Base-by-base conservation (phyloP, 2,797 vertebrate genomes). In the Pelochelys cantorii region DNA sequence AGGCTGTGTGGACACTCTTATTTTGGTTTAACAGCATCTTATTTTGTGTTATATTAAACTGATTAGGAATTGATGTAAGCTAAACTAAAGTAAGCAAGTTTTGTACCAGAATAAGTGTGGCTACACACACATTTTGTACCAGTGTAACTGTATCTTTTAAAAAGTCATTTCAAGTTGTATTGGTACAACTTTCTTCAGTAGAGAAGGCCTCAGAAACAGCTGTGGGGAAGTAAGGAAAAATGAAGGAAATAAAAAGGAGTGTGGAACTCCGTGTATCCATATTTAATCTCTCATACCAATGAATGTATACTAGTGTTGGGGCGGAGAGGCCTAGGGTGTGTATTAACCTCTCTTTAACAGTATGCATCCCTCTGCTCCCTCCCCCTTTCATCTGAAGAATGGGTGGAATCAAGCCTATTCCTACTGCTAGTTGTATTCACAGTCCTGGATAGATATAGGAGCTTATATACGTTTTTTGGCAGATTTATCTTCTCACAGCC, bases 321-420 rank as follows among this genome's bases (percentile, higher is more conserved):
- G 11, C 9, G 31, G 31, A 5, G 7, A 7, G 15, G 29, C 22
- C 12, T 17, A n/a, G 29, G 31, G 1, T n/a, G 4, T 18, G 31
- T n/a, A 53, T 34, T 65, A 42, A 23, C 29, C 83, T 89, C 60
- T 53, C 85, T 68, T 20, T 20, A 79, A 29, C 0, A 0, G 68
- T n/a, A 42, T 9, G 27, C 59, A 14, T 60, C 18, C 25, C 59
- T 15, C 37, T 37, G 42, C 42, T 48, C 42, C 42, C 34, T 7
- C 22, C 71, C 22, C 37, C 11, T 74, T 60, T 59, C 5, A 31
- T 81, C 48, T 86, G 56, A 87, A 91, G 34, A 79, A 68, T 29
- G 14, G 31, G 52, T 81, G 17, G 27, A 52, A 48, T 52, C 42
- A 1, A 27, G 55, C 85, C 11, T 31, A 81, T 6, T 37, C 71